A percentile compares a stretch with the other conserved stretches of the same genome.
phyloP scores from a whole-genome alignment of 2,888 invertebrate species.

The Synergus umbraculus region DNA sequence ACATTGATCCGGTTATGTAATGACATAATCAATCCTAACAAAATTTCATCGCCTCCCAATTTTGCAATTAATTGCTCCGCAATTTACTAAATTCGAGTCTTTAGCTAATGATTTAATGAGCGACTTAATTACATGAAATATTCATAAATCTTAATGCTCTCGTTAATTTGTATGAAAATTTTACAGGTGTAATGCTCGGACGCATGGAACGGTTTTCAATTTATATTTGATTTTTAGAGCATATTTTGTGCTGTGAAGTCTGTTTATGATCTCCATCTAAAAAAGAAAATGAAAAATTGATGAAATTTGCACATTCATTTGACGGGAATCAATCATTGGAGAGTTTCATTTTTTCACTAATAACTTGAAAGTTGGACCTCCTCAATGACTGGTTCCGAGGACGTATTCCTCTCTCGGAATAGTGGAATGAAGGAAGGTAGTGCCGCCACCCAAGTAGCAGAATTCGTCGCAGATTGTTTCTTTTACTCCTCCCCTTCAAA shows the following conservation, averaged over 20 bases:
- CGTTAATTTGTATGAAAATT: too few species aligned
- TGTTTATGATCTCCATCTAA: background rate
- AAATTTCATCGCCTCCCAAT: slow-evolving; percentile 43
- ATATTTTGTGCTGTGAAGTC: too few species aligned
- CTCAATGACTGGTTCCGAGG: slow-evolving; percentile 29
- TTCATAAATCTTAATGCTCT: background rate
- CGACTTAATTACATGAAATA: background rate
- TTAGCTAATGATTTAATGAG: background rate
- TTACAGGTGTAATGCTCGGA: too few species aligned
- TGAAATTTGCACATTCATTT: background rate
- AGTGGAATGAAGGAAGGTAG: slow-evolving; percentile 47
- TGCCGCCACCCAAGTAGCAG: slow-evolving; percentile 67
- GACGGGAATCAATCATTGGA: slow-evolving; percentile 18
- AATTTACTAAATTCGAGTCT: background rate
- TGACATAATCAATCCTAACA: slow-evolving; percentile 41
- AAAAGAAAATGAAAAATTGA: background rate
- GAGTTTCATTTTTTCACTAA: slow-evolving; percentile 34
- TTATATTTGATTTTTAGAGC: too few species aligned
- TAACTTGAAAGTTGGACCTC: slow-evolving; percentile 22
- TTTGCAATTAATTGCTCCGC: background rate
- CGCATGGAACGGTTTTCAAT: too few species aligned
- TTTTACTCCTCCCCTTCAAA: slow-evolving; percentile 52
- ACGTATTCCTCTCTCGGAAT: slow-evolving; percentile 34
- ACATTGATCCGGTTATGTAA: slow-evolving; percentile 48
- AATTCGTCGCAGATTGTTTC: slow-evolving; percentile 67